phyloP scores from a whole-genome alignment of 2,797 vertebrate genomes.

The Leucoraja ocellata region DNA sequence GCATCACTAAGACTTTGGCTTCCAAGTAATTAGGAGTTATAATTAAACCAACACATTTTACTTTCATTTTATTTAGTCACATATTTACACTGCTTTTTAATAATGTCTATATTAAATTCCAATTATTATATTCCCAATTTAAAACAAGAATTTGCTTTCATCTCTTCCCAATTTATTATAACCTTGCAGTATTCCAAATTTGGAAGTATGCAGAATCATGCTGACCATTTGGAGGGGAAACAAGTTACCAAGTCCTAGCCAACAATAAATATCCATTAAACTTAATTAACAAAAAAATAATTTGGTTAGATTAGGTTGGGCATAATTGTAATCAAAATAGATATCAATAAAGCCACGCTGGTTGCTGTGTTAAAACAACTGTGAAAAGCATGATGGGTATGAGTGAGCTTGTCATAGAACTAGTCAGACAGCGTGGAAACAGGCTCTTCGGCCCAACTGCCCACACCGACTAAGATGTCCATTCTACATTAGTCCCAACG shows the following conservation, averaged over 20 bases:
- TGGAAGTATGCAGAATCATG: background rate
- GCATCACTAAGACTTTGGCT: background rate
- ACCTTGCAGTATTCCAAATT: background rate
- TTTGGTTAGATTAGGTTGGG: too few species aligned
- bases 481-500: too few species aligned
- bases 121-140: background rate
- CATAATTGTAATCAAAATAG: too few species aligned
- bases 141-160: background rate
- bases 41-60: background rate
- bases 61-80: background rate
- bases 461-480: too few species aligned
- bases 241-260: background rate
- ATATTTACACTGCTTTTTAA: conserved; percentile 5
- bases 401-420: too few species aligned
- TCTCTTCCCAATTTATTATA: background rate
- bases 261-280: background rate
- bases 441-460: too few species aligned
- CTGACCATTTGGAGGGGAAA: background rate
- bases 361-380: too few species aligned
- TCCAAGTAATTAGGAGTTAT: background rate
- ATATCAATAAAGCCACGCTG: too few species aligned
- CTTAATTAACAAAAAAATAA: background rate
- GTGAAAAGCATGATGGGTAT: too few species aligned
- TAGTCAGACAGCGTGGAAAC: too few species aligned
- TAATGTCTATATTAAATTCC: background rate